Evolutionary conservation across 2,888 invertebrate species (phyloP), one percentile per base, ranked within the genome.

Genomic region (Hecatera dysodea): DNA sequence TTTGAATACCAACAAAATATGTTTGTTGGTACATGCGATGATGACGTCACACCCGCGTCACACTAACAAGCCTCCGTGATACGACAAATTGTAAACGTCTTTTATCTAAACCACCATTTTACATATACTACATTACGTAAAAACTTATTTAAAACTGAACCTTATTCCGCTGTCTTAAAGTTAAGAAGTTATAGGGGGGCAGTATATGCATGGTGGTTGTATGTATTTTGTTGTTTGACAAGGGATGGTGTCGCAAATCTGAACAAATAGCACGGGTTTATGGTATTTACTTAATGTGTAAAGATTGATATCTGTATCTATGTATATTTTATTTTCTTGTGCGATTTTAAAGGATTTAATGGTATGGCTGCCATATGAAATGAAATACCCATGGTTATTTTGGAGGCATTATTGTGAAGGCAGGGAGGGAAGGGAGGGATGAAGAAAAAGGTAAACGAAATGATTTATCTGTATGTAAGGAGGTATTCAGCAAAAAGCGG

Each of bases 21-120:
- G 73, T 85, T 85, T 80, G 78, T 79, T 75, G 61, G 78, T 84
- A 83, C 84, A 85, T 80, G 85, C 84, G 86, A 87, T 87, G 87
- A 87, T 86, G 86, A 86, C 87, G 88, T 87, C 82, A 75, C 77
- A 62, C 92, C 92, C 92, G 80, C 86, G 90, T 92, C 92, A 92
- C 85, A 83, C 84, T 84, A 91, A 92, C 92, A 90, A 91, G 88
- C 83, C 85, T 64, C 65, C 80, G 68, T 78, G 67, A 70, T 80
- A 77, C 84, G 84, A 90, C 91, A 90, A 91, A 91, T 91, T 88
- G 87, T 88, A 78, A 87, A 86, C 87, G 86, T 88, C 86, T 89
- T 87, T 91, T 89, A 83, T 88, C 81, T 80, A 75, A 83, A 68
- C 72, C 57, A 75, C 84, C 64, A 84, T 70, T 72, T 78, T 62